Evolutionary conservation across 1,140 invertebrate genomes (phyloP).

Genomic region (honey bee (Apis mellifera)): DNA sequence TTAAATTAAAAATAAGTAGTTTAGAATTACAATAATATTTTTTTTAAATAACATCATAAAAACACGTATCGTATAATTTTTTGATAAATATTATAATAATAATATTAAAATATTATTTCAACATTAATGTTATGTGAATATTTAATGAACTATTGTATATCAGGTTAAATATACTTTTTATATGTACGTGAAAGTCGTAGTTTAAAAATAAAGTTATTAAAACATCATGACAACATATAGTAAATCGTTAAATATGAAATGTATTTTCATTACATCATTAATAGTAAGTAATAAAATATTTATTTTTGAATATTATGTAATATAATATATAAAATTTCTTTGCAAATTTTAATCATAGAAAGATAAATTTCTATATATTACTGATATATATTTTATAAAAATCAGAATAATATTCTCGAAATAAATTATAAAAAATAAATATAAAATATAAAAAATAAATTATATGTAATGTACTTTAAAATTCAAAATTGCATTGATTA

Average conservation of each 20-base stretch:
- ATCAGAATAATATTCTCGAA: not conserved
- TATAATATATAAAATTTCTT: not conserved
- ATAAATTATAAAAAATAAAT: not conserved
- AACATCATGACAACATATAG: conserved; percentile 21
- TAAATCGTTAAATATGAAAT: conserved; percentile 6
- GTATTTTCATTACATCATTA: conserved; percentile 50
- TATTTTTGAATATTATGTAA: not conserved
- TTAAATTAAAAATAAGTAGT: not conserved
- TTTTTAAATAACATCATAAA: not conserved
- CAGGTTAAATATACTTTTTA: not conserved
- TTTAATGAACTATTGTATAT: not conserved
- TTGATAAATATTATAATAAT: not conserved
- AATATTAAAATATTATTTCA: not conserved
- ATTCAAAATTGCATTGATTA: not conserved
- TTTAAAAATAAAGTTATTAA: not conserved
- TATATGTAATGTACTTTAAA: not conserved
- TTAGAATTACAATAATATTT: not conserved
- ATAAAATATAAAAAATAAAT: not conserved
- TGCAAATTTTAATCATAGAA: not conserved
- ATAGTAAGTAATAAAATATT: conserved; percentile 52
- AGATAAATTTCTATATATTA: not conserved
- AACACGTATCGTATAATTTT: not conserved
- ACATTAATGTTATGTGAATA: not conserved
- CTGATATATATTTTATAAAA: not conserved
- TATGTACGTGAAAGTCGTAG: no score